These are phyloP conservation scores for Monoplex corrugatus DNA, from an alignment of 2,888 invertebrate species.

Conservation along the genomic window DNA sequence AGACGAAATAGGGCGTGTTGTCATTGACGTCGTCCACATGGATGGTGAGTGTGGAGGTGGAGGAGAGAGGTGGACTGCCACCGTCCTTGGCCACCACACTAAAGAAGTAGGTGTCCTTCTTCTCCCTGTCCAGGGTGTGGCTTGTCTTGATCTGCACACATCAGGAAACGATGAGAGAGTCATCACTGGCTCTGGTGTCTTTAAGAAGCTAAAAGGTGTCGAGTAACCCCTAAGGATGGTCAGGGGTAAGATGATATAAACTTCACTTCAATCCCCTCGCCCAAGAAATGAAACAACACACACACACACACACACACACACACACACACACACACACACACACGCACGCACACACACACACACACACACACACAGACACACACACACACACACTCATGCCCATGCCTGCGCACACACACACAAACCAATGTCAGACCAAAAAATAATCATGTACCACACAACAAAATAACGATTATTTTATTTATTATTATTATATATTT, in stretches of 20 bases:
- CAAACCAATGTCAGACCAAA: too few species aligned
- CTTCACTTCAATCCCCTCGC: too few species aligned
- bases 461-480: too few species aligned
- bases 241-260: too few species aligned
- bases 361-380: background rate
- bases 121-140: slow-evolving; percentile 52
- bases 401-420: too few species aligned
- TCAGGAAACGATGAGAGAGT: too few species aligned
- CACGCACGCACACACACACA: background rate
- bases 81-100: slow-evolving; percentile 52
- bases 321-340: background rate
- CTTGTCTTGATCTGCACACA: slow-evolving; percentile 50
- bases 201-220: too few species aligned
- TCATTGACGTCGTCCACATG: slow-evolving; percentile 55
- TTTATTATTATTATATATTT: too few species aligned
- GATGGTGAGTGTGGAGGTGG: slow-evolving; percentile 53
- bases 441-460: too few species aligned
- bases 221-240: too few species aligned
- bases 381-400: background rate
- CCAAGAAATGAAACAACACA: too few species aligned
- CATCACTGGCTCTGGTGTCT: too few species aligned
- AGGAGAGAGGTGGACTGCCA: slow-evolving; percentile 52
- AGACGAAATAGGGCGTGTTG: slow-evolving; percentile 56
- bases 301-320: background rate
- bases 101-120: slow-evolving; percentile 40